These are phyloP conservation scores for Ophion ventricosus DNA, from an alignment of 2,888 invertebrate genomes.

Conservation along the genomic window DNA sequence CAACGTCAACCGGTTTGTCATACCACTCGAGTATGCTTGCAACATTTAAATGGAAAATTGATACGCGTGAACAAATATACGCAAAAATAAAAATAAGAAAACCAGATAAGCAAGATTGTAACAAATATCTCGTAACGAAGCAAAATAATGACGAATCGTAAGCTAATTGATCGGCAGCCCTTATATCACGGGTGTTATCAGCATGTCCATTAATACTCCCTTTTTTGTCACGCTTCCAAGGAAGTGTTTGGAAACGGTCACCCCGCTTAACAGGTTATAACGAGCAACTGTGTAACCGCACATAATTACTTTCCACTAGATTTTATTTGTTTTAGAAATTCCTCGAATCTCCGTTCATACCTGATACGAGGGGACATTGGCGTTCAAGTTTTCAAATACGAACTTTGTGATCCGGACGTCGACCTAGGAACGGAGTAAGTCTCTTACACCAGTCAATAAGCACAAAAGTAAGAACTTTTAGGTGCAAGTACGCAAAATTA, in stretches of 20 bases:
- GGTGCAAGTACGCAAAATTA: no score
- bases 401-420: constrained; percentile 33
- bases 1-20: not conserved
- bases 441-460: no score
- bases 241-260: not conserved
- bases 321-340: not conserved
- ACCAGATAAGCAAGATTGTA: not conserved
- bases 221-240: not conserved
- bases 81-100: not conserved
- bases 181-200: not conserved
- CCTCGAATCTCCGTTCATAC: not conserved
- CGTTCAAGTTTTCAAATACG: constrained; percentile 50
- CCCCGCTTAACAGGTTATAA: not conserved
- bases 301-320: not conserved
- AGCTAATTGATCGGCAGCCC: not conserved
- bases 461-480: no score
- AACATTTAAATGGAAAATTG: not conserved
- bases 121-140: not conserved
- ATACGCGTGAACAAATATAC: not conserved
- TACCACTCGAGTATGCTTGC: not conserved
- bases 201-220: not conserved
- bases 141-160: not conserved
- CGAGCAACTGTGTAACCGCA: not conserved
- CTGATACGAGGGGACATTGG: not conserved
- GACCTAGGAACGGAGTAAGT: constrained; percentile 44